phyloP scores from a whole-genome alignment of 1,140 invertebrate species.

The Drosophila bifasciata region DNA sequence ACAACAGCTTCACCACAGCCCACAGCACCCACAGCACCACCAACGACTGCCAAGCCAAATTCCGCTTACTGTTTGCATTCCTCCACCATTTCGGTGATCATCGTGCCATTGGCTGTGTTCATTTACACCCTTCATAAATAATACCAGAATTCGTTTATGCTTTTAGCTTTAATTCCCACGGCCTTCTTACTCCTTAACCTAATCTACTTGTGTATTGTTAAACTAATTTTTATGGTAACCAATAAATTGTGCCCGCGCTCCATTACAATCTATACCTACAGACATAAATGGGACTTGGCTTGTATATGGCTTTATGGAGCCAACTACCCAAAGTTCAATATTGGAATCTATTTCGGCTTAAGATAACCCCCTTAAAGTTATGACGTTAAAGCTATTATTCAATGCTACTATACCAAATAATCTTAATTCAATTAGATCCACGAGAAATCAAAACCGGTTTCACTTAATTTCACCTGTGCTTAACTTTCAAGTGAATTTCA shows the following conservation, averaged over 20 bases:
- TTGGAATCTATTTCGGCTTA: neutral
- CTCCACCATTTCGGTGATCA: slow-evolving; percentile 38
- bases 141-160: slow-evolving; percentile 13
- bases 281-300: neutral
- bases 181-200: slow-evolving; percentile 38
- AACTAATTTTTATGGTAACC: slow-evolving; percentile 45
- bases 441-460: neutral
- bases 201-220: slow-evolving; percentile 51
- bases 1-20: too few species aligned
- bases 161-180: slow-evolving; percentile 43
- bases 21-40: slow-evolving; percentile 24
- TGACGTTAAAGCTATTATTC: slow-evolving; percentile 13
- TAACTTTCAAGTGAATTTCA: slow-evolving; percentile 3
- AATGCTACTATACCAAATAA: slow-evolving; percentile 11
- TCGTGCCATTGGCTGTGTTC: slow-evolving; percentile 44
- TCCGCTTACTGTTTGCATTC: slow-evolving; percentile 29
- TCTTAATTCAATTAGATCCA: slow-evolving; percentile 3
- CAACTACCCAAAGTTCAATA: slow-evolving; percentile 10
- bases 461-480: neutral
- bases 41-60: slow-evolving; percentile 53
- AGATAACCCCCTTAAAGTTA: slow-evolving; percentile 14
- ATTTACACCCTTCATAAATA: slow-evolving; percentile 56
- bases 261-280: slow-evolving; percentile 26
- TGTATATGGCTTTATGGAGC: neutral
- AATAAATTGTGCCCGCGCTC: slow-evolving; percentile 31